Evolutionary conservation across 2,113 vertebrate species (phyloP).

Genomic region (Dipodomys merriami): DNA sequence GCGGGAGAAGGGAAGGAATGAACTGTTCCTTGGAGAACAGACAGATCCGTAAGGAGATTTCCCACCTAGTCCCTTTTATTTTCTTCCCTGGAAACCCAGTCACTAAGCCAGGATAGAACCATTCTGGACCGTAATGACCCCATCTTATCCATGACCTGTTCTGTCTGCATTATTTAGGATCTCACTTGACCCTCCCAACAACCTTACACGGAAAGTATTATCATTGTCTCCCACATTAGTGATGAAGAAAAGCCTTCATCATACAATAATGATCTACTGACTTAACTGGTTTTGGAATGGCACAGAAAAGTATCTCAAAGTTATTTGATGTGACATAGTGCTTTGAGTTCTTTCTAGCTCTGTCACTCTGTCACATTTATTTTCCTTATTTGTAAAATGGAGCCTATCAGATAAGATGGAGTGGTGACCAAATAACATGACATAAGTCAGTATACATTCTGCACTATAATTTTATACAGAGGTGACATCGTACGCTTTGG

Average conservation of each 20-base stretch:
- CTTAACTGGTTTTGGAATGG: background rate
- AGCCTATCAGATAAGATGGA: background rate
- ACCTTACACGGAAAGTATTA: background rate
- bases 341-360: background rate
- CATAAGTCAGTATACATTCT: background rate
- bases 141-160: background rate
- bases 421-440: background rate
- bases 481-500: background rate
- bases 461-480: background rate
- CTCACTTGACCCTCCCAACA: background rate
- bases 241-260: background rate
- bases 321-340: background rate
- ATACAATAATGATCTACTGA: background rate
- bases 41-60: background rate
- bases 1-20: background rate
- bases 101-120: slow-evolving; percentile 22
- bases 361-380: background rate
- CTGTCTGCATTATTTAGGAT: background rate
- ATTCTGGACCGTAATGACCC: slow-evolving; percentile 20
- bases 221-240: background rate
- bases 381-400: slow-evolving; percentile 13
- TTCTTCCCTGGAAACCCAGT: slow-evolving; percentile 46
- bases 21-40: background rate
- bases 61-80: background rate
- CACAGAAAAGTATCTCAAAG: background rate